These are phyloP conservation scores for Ptilorrhoa leucosticta DNA, from an alignment of 2,113 vertebrate genomes.

Conservation along the genomic window DNA sequence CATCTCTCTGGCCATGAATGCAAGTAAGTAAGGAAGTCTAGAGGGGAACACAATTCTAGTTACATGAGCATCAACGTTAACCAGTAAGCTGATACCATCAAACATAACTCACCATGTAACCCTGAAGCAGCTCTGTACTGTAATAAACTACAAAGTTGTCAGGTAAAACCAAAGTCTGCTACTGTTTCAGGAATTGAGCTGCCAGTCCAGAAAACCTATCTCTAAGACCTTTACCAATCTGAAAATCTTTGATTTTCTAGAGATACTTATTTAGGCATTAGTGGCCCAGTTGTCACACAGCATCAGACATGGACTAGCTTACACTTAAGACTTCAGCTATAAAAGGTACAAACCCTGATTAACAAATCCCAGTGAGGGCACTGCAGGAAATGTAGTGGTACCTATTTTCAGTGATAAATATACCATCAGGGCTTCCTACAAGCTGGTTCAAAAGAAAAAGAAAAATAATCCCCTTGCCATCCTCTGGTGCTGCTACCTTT, in stretches of 20 bases:
- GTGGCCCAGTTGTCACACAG: not conserved
- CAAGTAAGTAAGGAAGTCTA: not conserved
- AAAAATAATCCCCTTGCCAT: not conserved
- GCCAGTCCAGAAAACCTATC: not conserved
- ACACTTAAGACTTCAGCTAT: not conserved
- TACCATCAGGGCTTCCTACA: not conserved
- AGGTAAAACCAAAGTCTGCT: not conserved
- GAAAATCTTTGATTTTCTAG: not conserved
- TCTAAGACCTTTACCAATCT: not conserved
- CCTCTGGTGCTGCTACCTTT: not conserved
- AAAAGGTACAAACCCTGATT: not conserved
- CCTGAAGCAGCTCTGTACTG: not conserved
- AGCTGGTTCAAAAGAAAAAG: not conserved
- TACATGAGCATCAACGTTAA: not conserved
- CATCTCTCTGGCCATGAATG: not conserved
- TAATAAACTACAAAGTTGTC: not conserved
- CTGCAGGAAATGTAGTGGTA: not conserved
- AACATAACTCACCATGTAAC: not conserved
- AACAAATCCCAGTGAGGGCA: not conserved
- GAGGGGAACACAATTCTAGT: not conserved
- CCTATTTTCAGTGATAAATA: not conserved
- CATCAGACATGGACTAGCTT: not conserved
- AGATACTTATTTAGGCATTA: not conserved
- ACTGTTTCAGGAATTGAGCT: not conserved
- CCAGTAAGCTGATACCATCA: not conserved